Percentiles rank a stretch among this genome's conserved stretches.
phyloP scores from a whole-genome alignment of 1,140 invertebrate species.

The Drosophila sp. region DNA sequence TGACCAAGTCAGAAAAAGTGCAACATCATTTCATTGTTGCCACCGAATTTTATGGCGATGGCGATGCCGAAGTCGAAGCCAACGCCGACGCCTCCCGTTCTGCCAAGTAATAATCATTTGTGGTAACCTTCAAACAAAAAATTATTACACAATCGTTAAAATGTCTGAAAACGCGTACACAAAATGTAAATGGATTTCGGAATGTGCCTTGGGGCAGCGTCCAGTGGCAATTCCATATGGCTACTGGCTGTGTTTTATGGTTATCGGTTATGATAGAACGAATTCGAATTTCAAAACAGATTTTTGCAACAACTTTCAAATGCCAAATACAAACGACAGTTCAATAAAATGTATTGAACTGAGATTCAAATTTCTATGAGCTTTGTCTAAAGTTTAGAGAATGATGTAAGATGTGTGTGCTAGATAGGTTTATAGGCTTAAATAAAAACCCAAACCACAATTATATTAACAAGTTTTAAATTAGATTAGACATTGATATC shows the following conservation, averaged over 20 bases:
- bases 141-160: conserved; percentile 14
- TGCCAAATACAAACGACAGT: neutral
- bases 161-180: conserved; percentile 7
- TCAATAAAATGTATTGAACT: no score
- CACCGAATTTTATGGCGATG: neutral
- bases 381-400: no score
- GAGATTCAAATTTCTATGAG: no score
- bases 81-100: conserved; percentile 7
- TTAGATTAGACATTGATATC: neutral
- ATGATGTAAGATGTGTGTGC: neutral
- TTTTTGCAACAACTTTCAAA: conserved; percentile 15
- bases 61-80: neutral
- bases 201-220: conserved; percentile 5
- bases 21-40: conserved; percentile 55
- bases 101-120: conserved; percentile 12
- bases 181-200: conserved; percentile 11
- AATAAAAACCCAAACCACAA: neutral
- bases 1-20: conserved; percentile 48
- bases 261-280: conserved; percentile 5
- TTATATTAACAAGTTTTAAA: conserved; percentile 20
- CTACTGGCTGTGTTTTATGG: conserved; percentile 5
- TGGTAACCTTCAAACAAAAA: conserved; percentile 8
- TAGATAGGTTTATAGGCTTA: conserved; percentile 34
- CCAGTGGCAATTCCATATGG: conserved; percentile 6
- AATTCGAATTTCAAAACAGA: neutral